Conservation (phyloP, 2,888 invertebrate genomes). For the Cremastinae sp. region DNA sequence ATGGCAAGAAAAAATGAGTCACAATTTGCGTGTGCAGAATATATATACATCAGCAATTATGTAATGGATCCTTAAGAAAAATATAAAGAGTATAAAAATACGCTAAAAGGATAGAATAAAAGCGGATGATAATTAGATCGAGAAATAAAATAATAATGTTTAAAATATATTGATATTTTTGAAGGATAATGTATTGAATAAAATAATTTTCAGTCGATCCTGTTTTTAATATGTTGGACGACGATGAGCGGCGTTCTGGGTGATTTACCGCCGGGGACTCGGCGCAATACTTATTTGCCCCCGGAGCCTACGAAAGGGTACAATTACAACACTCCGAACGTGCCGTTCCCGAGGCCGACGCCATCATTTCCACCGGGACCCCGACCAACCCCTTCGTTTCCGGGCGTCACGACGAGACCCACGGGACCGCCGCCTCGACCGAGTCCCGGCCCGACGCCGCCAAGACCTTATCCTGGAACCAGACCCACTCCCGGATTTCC, state of each 20-base stretch:
- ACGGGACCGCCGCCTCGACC: constrained; percentile 58
- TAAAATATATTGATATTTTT: too few relatives aligned
- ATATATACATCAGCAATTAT: too few relatives aligned
- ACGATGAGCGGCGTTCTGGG: constrained; percentile 77
- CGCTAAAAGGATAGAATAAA: too few relatives aligned
- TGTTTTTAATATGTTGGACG: constrained; percentile 80
- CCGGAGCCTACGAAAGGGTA: constrained; percentile 85
- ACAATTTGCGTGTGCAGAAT: too few relatives aligned
- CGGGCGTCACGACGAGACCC: constrained; percentile 64
- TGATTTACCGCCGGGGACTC: constrained; percentile 84
- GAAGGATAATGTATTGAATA: not conserved
- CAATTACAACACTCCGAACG: constrained; percentile 86
- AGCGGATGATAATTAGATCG: not conserved
- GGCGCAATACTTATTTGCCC: constrained; percentile 87
- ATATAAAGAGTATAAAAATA: too few relatives aligned
- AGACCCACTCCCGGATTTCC: constrained; percentile 67
- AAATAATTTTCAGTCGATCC: constrained; percentile 81
- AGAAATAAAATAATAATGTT: too few relatives aligned
- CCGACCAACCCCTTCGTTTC: constrained; percentile 66
- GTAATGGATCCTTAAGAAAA: too few relatives aligned
- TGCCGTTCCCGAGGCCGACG: constrained; percentile 81
- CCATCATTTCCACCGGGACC: constrained; percentile 66
- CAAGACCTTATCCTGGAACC: constrained; percentile 65
- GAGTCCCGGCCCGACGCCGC: constrained; percentile 62
- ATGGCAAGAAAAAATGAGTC: too few relatives aligned